Evolutionary conservation across 1,140 invertebrate genomes (phyloP), one percentile per base, ranked within the genome.

Genomic region (Aphidius ervi): DNA sequence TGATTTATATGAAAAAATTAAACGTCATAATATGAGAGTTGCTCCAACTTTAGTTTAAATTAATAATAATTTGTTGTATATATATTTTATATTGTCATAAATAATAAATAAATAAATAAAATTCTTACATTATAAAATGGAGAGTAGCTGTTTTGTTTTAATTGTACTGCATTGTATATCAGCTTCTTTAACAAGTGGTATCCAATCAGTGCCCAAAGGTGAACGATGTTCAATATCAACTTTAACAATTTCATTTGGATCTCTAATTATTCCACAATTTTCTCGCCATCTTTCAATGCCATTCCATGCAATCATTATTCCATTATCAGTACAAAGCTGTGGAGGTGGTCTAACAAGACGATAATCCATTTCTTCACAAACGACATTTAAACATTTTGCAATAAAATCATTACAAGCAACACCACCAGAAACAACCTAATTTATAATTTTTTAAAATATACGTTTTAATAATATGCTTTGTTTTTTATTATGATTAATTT

Each of bases 291-390:
- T 90, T 79, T 98, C 95, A 43, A 95, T 80, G 7, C 93, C 95
- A 85, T 97, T 97, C 97, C 97, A 99, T 23, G 97, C 97, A 66
- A 99, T 95, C 97, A 99, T 99, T n/a, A 97, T 83, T 20, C 96
- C 97, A 86, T 99, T 99, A 75, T 99, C 97, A 5, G 92, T 96
- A 72, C 97, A 99, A 1, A 97, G 83, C 70, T 86, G 83, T n/a
- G 88, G 85, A 10, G 93, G 90, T 20, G 96, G 94, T 65, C 88
- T 83, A 48, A 84, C 83, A 20, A 89, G 82, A 67, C 82, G 81
- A 68, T 87, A 94, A 37, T 81, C 82, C 65, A 85, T 82, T 61
- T 87, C 78, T 5, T 82, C 63, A 70, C 91, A 91, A 49, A 97
- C 68, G 60, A 86, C 75, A 68, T 81, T 66, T 5, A 99, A 74